Evolutionary conservation across 1,140 invertebrate genomes (phyloP), one percentile per base, ranked within the genome.

Genomic region (Dendrolimus kikuchii): DNA sequence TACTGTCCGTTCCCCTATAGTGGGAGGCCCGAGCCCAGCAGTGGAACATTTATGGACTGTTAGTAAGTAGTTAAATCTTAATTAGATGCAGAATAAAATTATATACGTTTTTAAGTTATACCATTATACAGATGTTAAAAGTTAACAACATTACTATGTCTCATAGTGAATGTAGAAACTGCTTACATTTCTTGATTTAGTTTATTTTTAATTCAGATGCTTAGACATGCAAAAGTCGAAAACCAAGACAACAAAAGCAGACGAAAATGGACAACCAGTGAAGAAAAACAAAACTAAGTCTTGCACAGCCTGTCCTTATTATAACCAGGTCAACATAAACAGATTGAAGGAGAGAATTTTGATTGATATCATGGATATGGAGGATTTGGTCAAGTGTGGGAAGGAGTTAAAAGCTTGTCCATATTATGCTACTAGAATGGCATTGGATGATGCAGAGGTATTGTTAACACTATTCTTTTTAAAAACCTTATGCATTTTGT

Each of bases 401-500:
- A 91, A 92, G 71, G 86, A 92, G 60, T 73, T 92, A 48, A 92
- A 93, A 56, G 93, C 93, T 6, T 99, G 98, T 87, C 93, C 96
- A 4, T 99, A 99, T 88, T 99, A 98, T 88, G 93, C 94, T 7
- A 90, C 93, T 7, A 90, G 96, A 71, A 90, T 91, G 71, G 94
- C 95, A 41, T 86, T 96, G 8, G 89, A 92, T 67, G 91, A 94
- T 80, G 93, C 95, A 40, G 93, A 98, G 90, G 91, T 92, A 74
- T 23, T 23, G 23, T 23, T 23, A 23, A 23, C 3, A 23, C 3
- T 23, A 23, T 3, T 23, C 1, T 23, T 23, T 23, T 23, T 23
- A 23, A 23, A 23, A 2, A 23, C 23, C 23, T 23, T 23, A 23
- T 23, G 23, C 23, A 23, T 2, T 23, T 23, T 23, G 23, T 3